Evolutionary conservation across 1,140 invertebrate genomes (phyloP).

Genomic region (Globodera ellingtonae): DNA sequence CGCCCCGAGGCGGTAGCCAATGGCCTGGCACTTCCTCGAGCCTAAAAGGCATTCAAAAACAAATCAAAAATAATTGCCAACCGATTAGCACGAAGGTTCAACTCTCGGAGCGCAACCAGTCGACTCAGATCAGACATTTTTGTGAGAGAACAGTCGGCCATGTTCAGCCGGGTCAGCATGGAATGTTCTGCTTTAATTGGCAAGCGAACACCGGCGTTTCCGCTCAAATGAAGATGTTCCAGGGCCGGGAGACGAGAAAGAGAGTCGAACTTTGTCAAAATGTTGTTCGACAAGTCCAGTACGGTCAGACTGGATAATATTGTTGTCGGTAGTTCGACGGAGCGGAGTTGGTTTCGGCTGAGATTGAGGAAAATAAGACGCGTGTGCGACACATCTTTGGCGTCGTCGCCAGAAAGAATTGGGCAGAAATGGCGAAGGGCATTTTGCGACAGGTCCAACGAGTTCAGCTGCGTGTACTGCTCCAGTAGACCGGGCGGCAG

Average conservation of each 20-base stretch:
- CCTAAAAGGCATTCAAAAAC: background rate
- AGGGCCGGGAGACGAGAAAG: conserved; percentile 35
- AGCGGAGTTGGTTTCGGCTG: background rate
- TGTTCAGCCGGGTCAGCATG: conserved; percentile 30
- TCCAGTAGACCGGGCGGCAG: conserved; percentile 33
- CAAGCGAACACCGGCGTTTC: conserved; percentile 15
- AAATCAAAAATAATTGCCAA: background rate
- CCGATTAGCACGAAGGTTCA: conserved; percentile 23
- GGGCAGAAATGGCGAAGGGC: background rate
- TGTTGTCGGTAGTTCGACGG: background rate
- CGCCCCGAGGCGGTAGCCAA: conserved; percentile 10
- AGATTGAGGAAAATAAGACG: conserved; percentile 17
- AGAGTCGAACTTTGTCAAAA: conserved; percentile 19
- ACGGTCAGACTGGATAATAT: background rate
- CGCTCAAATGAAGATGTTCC: conserved; percentile 39
- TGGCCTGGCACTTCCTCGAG: background rate
- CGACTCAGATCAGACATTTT: conserved; percentile 38
- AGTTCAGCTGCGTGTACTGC: conserved; percentile 34
- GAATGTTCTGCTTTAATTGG: background rate
- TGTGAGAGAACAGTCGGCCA: conserved; percentile 28
- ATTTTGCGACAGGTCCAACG: conserved; percentile 25
- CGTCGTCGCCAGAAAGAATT: background rate
- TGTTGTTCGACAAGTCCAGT: conserved; percentile 41
- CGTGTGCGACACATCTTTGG: conserved; percentile 12
- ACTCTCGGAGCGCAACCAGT: conserved; percentile 23